phyloP scores from a whole-genome alignment of 2,113 vertebrate species.

The Thinocorus orbignyianus region DNA sequence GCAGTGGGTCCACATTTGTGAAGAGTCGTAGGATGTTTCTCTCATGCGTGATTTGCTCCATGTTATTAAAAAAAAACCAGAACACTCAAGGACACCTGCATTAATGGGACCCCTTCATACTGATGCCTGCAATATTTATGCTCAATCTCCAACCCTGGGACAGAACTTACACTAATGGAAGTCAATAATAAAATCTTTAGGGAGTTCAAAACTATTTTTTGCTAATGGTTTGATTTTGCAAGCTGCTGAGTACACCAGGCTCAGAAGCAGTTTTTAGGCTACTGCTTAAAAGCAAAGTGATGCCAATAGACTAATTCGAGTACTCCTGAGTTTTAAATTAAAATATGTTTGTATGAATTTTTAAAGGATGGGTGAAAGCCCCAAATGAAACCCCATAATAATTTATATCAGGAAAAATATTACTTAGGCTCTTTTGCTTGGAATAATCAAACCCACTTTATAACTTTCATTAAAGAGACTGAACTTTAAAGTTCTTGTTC shows the following conservation, averaged over 20 bases:
- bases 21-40: background rate
- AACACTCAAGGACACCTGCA: constrained; percentile 37
- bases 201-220: constrained; percentile 54
- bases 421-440: background rate
- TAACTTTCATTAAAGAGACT: background rate
- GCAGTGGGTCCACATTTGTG: background rate
- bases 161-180: constrained; percentile 34
- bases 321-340: background rate
- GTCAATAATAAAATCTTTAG: constrained; percentile 43
- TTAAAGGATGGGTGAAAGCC: background rate
- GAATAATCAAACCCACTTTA: background rate
- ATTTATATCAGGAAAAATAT: background rate
- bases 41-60: background rate
- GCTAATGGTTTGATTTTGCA: constrained; percentile 48
- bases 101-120: constrained; percentile 24
- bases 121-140: constrained; percentile 43
- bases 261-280: background rate
- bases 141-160: constrained; percentile 21
- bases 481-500: background rate
- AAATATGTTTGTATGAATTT: background rate
- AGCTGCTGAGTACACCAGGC: constrained; percentile 12
- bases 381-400: background rate
- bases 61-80: background rate
- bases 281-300: constrained; percentile 42
- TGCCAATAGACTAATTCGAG: background rate